Evolutionary conservation across 2,113 vertebrate genomes (phyloP), one percentile per base, ranked within the genome.

Genomic region (Phalacrocorax brasilianus): DNA sequence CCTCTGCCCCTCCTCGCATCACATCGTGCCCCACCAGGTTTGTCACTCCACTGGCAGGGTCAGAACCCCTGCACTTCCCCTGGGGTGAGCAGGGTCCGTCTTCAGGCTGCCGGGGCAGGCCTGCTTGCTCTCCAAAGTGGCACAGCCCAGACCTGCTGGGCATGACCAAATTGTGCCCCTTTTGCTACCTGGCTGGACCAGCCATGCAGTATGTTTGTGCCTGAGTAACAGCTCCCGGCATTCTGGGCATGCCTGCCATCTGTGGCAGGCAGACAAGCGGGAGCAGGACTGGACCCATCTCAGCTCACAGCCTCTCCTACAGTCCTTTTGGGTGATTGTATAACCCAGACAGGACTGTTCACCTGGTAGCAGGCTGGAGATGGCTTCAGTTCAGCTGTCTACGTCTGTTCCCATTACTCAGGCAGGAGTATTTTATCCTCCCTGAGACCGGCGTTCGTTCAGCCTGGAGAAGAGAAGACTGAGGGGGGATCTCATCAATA

Each of bases 131-230:
- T 20, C 49, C 14, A 4, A 21, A 59, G 32, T 4, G 15, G 27
- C 42, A 30, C 49, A 76, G 58, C 52, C 53, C 53, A 65, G 49
- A 55, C 26, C 55, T 73, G 59, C 72, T 24, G 18, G 7, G 4
- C 53, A 66, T 0, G 1, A 52, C 58, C 59, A 32, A 55, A 63
- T 45, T 49, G 76, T 49, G 49, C 65, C n/a, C 35, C 22, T 28
- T 72, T 26, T 50, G n/a, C 35, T 47, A 15, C 19, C 11, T 33
- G 11, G 26, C 21, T 52, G 30, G 55, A 79, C 14, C 5, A 50
- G 17, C n/a, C 14, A 5, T 61, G 26, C 4, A 0, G 0, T 42
- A 59, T 1, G 0, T 74, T 83, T 52, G 14, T 27, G 19, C 19
- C 30, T 0, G 1, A 45, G 5, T 24, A 77, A 66, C 18, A 67